Conservation (phyloP, 2,113 vertebrate species). For the Emydura subglobosa region DNA sequence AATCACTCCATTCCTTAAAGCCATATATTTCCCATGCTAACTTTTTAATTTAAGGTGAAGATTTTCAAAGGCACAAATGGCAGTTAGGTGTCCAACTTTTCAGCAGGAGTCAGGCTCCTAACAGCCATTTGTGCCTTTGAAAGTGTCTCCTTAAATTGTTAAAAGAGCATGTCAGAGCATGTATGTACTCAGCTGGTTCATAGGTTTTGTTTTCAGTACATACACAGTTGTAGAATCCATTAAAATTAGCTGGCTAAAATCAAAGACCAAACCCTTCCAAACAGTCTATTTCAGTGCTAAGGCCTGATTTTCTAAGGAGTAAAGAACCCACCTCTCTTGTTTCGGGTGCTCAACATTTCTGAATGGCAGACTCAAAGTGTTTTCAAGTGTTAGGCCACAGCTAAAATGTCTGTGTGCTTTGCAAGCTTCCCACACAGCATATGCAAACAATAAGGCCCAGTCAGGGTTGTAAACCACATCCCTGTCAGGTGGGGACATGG, state of each 20-base stretch:
- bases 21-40: not conserved
- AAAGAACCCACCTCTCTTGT: too few species aligned
- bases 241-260: not conserved
- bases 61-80: not conserved
- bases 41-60: not conserved
- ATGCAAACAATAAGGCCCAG: not conserved
- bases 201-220: not conserved
- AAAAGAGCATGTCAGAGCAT: not conserved
- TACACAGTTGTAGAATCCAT: not conserved
- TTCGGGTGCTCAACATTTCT: too few species aligned
- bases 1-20: not conserved
- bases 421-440: not conserved
- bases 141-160: not conserved
- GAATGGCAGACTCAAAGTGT: rapidly evolving
- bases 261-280: rapidly evolving
- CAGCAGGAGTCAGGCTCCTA: not conserved
- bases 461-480: not conserved
- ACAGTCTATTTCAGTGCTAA: too few species aligned
- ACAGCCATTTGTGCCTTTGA: not conserved
- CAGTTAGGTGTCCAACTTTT: not conserved
- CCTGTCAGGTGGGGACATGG: too few species aligned
- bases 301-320: too few species aligned
- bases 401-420: not conserved
- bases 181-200: too few species aligned
- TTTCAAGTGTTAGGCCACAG: not conserved